Base-by-base conservation (phyloP, 2,113 vertebrate genomes). In the Opisthocomus hoazin region DNA sequence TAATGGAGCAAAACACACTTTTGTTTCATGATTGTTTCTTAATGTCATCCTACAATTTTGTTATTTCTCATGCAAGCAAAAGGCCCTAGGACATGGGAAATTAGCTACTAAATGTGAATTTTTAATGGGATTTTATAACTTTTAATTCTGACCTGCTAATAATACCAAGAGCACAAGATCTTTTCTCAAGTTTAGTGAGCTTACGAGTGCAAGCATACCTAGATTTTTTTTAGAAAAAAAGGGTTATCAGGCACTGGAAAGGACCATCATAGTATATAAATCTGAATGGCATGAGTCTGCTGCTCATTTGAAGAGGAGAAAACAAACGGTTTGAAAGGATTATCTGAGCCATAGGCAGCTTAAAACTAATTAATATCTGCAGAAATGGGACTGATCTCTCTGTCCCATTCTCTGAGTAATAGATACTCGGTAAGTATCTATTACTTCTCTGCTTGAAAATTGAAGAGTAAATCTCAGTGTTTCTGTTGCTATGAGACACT, bases 1-100 rank as follows among this genome's bases (percentile, higher is more conserved):
- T 98, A 96, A 97, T 94, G 89, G 97, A 97, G 97, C 95, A 92
- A 97, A 98, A 86, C 89, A 91, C 87, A 64, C 95, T 97, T 96
- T 89, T 97, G 96, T 97, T 97, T 96, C 88, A 10, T 43, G 92
- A 84, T 90, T 90, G 92, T 90, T 95, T 93, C 93, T 96, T 97
- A 93, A 95, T 92, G 87, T 94, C 82, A 96, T 97, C 92, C 95
- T 85, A 73, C 93, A 90, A 94, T 97, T 97, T 96, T 65, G 65
- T 58, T 80, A 39, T 95, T 98, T 94, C 94, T 97, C 80, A 14
- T 89, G 94, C 46, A 80, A 93, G 96, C 91, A 82, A 58, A 76
- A 79, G 90, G 77, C 85, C 93, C 92, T 84, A 32, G 89, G 77
- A 23, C 10, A 11, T 56, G 3, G 60, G 84, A 94, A 94, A 93